Evolutionary conservation across 2,113 vertebrate genomes (phyloP).

Genomic region (Dryoscopus gambensis): DNA sequence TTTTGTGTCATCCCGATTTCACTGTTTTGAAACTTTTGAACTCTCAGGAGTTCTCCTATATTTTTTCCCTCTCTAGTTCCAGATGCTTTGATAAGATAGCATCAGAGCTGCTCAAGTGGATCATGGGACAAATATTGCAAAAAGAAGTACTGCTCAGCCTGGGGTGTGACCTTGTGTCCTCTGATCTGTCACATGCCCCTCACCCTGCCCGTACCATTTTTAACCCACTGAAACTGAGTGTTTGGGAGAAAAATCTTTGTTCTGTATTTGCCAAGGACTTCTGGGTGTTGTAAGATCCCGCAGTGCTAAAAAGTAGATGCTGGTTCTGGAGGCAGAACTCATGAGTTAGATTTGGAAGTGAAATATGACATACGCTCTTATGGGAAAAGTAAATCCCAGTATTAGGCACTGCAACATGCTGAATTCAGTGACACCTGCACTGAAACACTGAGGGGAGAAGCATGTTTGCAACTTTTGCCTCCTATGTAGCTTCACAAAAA

Average conservation of each 20-base stretch:
- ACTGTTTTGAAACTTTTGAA: background rate
- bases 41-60: background rate
- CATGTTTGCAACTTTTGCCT: background rate
- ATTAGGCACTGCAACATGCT: background rate
- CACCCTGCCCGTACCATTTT: background rate
- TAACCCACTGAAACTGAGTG: background rate
- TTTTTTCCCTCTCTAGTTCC: background rate
- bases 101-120: background rate
- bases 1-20: background rate
- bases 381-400: background rate
- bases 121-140: background rate
- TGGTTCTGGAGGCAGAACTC: background rate
- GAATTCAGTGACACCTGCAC: background rate
- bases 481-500: background rate
- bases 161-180: background rate
- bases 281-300: background rate
- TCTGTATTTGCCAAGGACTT: background rate
- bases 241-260: background rate
- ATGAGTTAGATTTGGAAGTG: background rate
- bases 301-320: background rate
- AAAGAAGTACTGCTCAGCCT: background rate
- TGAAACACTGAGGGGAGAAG: background rate
- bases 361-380: background rate
- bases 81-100: background rate
- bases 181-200: background rate